Conservation (phyloP, 2,888 invertebrate genomes). For the Phaedon cochleariae region DNA sequence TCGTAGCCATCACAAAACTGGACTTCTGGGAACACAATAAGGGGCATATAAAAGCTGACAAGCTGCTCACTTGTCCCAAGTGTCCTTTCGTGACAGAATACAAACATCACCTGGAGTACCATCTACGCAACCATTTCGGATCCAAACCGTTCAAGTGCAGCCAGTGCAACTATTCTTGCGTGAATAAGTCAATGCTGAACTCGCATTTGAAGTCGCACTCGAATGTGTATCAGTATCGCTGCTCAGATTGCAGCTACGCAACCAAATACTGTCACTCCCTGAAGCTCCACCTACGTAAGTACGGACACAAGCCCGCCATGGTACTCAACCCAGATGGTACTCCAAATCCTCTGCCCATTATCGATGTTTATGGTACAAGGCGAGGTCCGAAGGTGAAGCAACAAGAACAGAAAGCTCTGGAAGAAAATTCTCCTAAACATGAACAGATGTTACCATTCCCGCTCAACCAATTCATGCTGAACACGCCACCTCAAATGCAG, state of each 20-base stretch:
- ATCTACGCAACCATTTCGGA: slow-evolving; percentile 92
- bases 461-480: slow-evolving; percentile 40
- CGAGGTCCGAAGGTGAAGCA: slow-evolving; percentile 78
- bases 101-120: slow-evolving; percentile 98
- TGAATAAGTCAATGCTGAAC: slow-evolving; percentile 99
- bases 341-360: slow-evolving; percentile 86
- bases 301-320: slow-evolving; percentile 88
- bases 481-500: slow-evolving; percentile 35
- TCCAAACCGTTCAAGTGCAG: slow-evolving; percentile 95
- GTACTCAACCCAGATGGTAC: slow-evolving; percentile 90
- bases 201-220: slow-evolving; percentile 97
- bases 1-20: slow-evolving; percentile 84
- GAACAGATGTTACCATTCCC: slow-evolving; percentile 35
- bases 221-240: slow-evolving; percentile 90
- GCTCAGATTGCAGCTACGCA: slow-evolving; percentile 92
- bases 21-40: slow-evolving; percentile 94
- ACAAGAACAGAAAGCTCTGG: slow-evolving; percentile 16
- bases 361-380: slow-evolving; percentile 90
- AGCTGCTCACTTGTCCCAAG: slow-evolving; percentile 86
- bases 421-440: slow-evolving; percentile 25
- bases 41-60: slow-evolving; percentile 92
- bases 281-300: slow-evolving; percentile 93
- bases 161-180: slow-evolving; percentile 89
- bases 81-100: slow-evolving; percentile 98
- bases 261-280: slow-evolving; percentile 98